These are phyloP conservation scores for Podocnemis expansa DNA, from an alignment of 2,113 vertebrate species.

Conservation along the genomic window DNA sequence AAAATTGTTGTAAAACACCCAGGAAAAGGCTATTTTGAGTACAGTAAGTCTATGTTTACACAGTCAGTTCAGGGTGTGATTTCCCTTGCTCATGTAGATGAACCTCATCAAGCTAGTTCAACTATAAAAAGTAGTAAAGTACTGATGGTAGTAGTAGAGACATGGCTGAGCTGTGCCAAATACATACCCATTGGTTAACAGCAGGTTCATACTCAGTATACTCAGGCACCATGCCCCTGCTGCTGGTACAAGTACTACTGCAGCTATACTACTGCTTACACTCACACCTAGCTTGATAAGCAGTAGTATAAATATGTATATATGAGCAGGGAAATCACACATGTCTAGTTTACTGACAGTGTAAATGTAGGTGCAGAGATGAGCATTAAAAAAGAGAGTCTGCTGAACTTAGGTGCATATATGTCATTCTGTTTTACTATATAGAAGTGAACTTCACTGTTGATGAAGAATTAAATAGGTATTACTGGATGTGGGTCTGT, in stretches of 20 bases:
- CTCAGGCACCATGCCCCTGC: not conserved
- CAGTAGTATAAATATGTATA: not conserved
- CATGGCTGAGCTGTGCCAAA: not conserved
- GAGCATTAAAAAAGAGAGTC: not conserved
- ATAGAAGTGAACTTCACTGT: fast-evolving
- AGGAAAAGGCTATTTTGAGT: not conserved
- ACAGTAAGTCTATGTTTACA: not conserved
- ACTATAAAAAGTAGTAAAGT: not conserved
- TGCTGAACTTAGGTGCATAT: fast-evolving
- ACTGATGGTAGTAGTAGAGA: not conserved
- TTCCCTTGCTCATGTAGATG: not conserved
- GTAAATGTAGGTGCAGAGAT: not conserved
- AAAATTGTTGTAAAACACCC: not conserved
- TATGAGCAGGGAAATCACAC: not conserved
- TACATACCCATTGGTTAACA: not conserved
- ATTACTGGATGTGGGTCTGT: not conserved
- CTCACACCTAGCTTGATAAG: not conserved
- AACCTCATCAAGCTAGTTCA: not conserved
- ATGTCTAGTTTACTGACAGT: not conserved
- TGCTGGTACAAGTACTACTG: not conserved
- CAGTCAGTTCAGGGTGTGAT: not conserved
- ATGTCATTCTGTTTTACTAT: not conserved
- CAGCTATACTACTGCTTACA: not conserved
- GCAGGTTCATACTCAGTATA: not conserved
- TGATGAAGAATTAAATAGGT: not conserved